These are phyloP conservation scores for Hypsopygia costalis DNA, from an alignment of 2,888 invertebrate genomes.

Conservation along the genomic window DNA sequence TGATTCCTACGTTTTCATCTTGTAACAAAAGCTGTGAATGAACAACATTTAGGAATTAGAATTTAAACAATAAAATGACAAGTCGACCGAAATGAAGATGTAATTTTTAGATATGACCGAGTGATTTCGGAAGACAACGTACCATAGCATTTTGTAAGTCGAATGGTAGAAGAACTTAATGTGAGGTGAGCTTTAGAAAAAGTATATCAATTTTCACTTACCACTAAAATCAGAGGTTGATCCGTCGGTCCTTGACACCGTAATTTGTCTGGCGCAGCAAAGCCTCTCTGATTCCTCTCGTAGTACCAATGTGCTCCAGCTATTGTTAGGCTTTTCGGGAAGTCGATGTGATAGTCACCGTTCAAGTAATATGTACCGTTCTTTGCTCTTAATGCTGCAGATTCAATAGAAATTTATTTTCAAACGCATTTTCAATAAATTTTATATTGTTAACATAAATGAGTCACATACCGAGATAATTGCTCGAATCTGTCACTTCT, in stretches of 20 bases:
- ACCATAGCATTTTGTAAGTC: too few relatives aligned
- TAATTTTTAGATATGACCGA: too few relatives aligned
- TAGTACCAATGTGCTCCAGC: conserved; percentile 94
- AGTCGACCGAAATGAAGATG: too few relatives aligned
- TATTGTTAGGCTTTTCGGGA: conserved; percentile 88
- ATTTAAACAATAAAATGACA: too few relatives aligned
- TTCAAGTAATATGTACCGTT: conserved; percentile 93
- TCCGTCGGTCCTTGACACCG: conserved; percentile 92
- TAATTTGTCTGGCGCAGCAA: conserved; percentile 91
- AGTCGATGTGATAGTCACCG: conserved; percentile 96
- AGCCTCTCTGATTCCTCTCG: conserved; percentile 89
- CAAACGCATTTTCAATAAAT: too few relatives aligned
- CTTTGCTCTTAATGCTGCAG: conserved; percentile 88
- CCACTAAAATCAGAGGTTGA: conserved; percentile 93
- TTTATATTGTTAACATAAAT: too few relatives aligned
- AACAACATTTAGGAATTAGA: too few relatives aligned
- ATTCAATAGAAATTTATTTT: conserved; percentile 8
- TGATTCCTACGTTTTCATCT: conserved; percentile 90
- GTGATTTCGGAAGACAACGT: too few relatives aligned
- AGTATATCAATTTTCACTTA: conserved; percentile 37
- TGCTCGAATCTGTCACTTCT: conserved; percentile 91
- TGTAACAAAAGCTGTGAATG: conserved; percentile 86
- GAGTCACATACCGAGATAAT: conserved; percentile 88
- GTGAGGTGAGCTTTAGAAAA: too few relatives aligned
- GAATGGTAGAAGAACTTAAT: too few relatives aligned